Conservation (phyloP, 2,113 vertebrate species). For the Chlamydotis undulata region DNA sequence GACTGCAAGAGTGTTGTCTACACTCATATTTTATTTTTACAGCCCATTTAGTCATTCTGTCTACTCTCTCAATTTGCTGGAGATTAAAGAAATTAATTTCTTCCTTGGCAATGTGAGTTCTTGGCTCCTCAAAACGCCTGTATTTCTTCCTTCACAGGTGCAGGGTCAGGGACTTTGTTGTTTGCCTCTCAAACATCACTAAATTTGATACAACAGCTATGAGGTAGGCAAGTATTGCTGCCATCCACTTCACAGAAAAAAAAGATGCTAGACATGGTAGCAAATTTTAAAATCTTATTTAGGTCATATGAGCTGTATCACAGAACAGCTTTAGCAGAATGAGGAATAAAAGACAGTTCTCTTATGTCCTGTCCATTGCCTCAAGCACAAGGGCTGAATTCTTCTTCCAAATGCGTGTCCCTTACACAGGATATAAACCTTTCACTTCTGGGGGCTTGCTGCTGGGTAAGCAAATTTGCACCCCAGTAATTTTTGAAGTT, state of each 20-base stretch:
- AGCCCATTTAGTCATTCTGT: not conserved
- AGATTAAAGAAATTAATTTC: not conserved
- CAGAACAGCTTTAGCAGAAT: not conserved
- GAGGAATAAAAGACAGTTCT: not conserved
- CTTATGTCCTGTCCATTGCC: not conserved
- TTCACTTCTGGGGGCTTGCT: not conserved
- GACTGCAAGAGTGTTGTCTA: not conserved
- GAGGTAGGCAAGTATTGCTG: conserved; percentile 11
- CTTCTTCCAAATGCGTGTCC: not conserved
- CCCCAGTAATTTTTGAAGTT: not conserved
- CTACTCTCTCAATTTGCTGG: not conserved
- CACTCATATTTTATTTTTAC: not conserved
- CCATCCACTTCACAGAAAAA: not conserved
- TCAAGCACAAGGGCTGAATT: not conserved
- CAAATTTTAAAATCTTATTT: not conserved
- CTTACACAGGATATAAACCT: not conserved
- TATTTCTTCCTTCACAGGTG: conserved; percentile 35
- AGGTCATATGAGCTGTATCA: not conserved
- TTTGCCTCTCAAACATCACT: conserved; percentile 3
- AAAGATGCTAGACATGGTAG: not conserved
- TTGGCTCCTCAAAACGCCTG: not conserved
- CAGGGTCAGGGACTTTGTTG: conserved; percentile 27
- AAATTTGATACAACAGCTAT: conserved; percentile 16
- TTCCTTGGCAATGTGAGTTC: not conserved
- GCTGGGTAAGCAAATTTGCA: not conserved